Percentiles rank a stretch among this genome's conserved stretches.
Evolutionary conservation across 2,888 invertebrate species (phyloP).

Genomic region (Steromphala cineraria): DNA sequence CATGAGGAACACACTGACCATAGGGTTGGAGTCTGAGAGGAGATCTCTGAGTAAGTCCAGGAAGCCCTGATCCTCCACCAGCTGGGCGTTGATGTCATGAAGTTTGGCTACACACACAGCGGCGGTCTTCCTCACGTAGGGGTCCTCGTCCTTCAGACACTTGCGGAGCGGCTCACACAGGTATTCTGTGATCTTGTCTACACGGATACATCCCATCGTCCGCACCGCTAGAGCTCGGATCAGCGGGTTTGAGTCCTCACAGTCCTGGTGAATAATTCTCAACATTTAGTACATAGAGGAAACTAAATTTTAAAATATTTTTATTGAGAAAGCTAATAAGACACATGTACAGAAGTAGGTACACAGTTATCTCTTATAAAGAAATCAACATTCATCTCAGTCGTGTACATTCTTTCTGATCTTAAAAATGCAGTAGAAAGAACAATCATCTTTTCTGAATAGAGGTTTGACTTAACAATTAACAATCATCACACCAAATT

Average conservation of each 20-base stretch:
- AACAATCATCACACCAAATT: too few relatives aligned
- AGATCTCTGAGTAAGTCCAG: conserved; percentile 97
- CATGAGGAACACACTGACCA: conserved; percentile 80
- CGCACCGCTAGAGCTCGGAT: conserved; percentile 98
- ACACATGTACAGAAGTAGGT: too few relatives aligned
- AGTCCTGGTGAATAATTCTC: conserved; percentile 83
- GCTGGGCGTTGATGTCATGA: conserved; percentile 91
- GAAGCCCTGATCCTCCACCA: conserved; percentile 92
- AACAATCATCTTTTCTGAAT: too few relatives aligned
- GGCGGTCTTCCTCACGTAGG: conserved; percentile 90
- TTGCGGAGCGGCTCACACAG: conserved; percentile 96
- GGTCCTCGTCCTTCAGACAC: conserved; percentile 78
- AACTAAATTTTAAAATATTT: too few relatives aligned
- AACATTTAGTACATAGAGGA: too few relatives aligned
- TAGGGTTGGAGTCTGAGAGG: conserved; percentile 98
- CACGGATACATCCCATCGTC: conserved; percentile 99
- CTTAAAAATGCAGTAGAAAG: too few relatives aligned
- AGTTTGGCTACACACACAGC: conserved; percentile 99
- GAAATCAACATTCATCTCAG: too few relatives aligned
- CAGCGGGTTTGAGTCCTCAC: conserved; percentile 99
- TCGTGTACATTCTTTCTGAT: too few relatives aligned
- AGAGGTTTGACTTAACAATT: too few relatives aligned
- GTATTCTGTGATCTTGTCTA: conserved; percentile 99
- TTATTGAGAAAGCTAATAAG: too few relatives aligned
- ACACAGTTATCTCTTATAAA: too few relatives aligned